Conservation (phyloP, 2,888 invertebrate species). For the Ypsolopha scabrella region DNA sequence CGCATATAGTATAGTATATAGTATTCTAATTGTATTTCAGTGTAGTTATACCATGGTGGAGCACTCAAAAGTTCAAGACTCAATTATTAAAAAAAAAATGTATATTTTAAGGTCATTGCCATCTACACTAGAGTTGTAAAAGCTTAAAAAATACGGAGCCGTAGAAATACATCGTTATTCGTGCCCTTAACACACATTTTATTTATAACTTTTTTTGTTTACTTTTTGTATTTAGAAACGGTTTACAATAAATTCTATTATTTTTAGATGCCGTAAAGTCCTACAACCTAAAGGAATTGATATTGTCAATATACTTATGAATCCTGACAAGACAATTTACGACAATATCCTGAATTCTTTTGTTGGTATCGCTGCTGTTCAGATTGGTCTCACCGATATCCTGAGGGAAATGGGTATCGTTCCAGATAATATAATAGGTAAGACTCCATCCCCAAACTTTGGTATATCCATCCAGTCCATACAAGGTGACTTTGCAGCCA, state of each 20-base stretch:
- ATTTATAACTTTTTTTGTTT: not conserved
- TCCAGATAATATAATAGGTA: slow-evolving; percentile 82
- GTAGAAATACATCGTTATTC: not conserved
- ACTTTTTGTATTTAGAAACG: not conserved
- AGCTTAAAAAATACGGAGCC: no score
- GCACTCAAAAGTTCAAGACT: no score
- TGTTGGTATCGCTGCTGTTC: slow-evolving; percentile 78
- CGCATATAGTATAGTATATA: no score
- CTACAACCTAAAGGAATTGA: slow-evolving; percentile 73
- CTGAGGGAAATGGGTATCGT: slow-evolving; percentile 70
- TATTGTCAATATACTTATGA: slow-evolving; percentile 72
- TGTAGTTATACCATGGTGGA: no score
- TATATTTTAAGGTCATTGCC: no score
- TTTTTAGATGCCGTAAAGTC: slow-evolving; percentile 58
- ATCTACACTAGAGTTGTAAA: no score
- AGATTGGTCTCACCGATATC: slow-evolving; percentile 75
- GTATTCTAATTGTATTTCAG: no score
- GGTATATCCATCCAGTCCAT: no score
- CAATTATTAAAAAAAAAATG: no score
- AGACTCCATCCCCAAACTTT: no score
- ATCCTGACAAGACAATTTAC: slow-evolving; percentile 71
- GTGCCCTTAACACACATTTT: not conserved
- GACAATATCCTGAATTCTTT: slow-evolving; percentile 78
- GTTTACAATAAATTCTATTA: not conserved
- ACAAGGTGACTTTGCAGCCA: no score